These are phyloP conservation scores for Ophiodon elongatus DNA, from an alignment of 2,113 vertebrate species.

Conservation along the genomic window DNA sequence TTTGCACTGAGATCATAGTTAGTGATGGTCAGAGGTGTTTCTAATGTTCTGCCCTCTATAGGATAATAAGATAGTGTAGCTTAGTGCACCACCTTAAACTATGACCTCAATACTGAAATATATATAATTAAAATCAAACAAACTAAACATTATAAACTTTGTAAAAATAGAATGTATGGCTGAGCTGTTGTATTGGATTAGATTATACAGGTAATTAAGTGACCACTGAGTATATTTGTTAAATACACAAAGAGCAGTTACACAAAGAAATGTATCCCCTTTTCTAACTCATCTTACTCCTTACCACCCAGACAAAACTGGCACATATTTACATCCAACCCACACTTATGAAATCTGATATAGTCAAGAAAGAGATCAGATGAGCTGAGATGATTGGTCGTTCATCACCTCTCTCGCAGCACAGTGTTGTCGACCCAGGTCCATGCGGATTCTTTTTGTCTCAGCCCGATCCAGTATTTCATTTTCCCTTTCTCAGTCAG, in stretches of 20 bases:
- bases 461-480: constrained; percentile 77
- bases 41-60: background rate
- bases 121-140: too few relatives aligned
- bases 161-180: background rate
- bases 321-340: background rate
- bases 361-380: background rate
- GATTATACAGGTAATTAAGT: background rate
- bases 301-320: background rate
- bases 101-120: too few relatives aligned
- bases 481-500: constrained; percentile 45
- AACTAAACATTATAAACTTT: too few relatives aligned
- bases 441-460: constrained; percentile 44
- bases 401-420: constrained; percentile 61
- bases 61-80: background rate
- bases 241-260: background rate
- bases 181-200: background rate
- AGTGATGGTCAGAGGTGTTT: constrained; percentile 6
- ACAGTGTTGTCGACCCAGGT: constrained; percentile 72
- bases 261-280: background rate
- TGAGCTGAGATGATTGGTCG: background rate
- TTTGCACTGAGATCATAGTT: background rate
- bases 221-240: background rate
- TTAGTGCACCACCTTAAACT: too few relatives aligned
- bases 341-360: background rate
- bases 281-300: background rate